phyloP scores from a whole-genome alignment of 2,797 vertebrate species.

The Diplodus puntazzo region DNA sequence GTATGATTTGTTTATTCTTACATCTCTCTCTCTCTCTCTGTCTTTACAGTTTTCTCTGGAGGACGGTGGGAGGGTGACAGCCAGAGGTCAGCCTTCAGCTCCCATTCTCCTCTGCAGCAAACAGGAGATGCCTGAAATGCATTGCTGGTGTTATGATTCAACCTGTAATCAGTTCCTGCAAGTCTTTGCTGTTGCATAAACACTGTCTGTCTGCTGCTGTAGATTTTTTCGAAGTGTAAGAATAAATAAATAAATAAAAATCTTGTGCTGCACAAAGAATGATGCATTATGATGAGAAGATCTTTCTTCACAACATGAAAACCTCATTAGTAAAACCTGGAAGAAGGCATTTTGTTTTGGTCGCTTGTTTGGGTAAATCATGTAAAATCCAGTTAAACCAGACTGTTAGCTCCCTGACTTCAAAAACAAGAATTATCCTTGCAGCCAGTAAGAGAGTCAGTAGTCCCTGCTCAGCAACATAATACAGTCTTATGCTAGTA shows the following conservation, averaged over 20 bases:
- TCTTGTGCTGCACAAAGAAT: not conserved
- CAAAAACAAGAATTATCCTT: not conserved
- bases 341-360: not conserved
- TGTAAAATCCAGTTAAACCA: not conserved
- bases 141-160: not conserved
- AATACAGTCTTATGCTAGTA: not conserved
- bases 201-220: not conserved
- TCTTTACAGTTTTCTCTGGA: slow-evolving; percentile 54
- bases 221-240: not conserved
- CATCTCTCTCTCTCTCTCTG: slow-evolving; percentile 48
- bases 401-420: not conserved
- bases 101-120: slow-evolving; percentile 38
- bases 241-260: too few relatives aligned
- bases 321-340: not conserved
- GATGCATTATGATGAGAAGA: not conserved
- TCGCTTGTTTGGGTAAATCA: too few relatives aligned
- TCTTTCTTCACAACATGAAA: not conserved
- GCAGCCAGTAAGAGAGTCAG: not conserved
- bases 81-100: slow-evolving; percentile 67
- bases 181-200: not conserved
- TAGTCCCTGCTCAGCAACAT: not conserved
- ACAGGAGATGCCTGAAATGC: slow-evolving; percentile 1
- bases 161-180: not conserved
- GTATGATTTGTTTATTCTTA: slow-evolving; percentile 69
- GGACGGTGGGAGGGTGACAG: slow-evolving; percentile 54